phyloP scores from a whole-genome alignment of 2,113 vertebrate species.

The Leuciscus idus region DNA sequence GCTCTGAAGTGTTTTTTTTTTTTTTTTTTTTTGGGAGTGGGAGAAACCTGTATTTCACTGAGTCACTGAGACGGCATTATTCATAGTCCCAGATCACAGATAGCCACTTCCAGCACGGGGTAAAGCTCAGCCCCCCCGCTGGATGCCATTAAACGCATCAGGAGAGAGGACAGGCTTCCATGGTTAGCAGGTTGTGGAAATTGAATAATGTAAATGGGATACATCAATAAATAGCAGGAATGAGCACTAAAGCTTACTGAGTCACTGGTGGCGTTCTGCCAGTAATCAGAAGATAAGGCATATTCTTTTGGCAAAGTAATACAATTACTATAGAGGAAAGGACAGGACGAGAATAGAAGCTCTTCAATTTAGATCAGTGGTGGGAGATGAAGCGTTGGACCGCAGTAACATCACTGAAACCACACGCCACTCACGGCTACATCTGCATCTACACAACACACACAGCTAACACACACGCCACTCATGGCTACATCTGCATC shows the following conservation, averaged over 20 bases:
- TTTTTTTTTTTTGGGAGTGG: too few relatives aligned
- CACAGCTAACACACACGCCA: too few relatives aligned
- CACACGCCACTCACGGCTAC: constrained; percentile 36
- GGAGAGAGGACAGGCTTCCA: constrained; percentile 74
- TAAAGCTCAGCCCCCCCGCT: constrained; percentile 44
- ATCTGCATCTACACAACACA: not conserved
- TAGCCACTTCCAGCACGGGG: constrained; percentile 55
- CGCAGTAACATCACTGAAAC: not conserved
- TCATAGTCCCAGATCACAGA: constrained; percentile 76
- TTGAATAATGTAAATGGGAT: constrained; percentile 83
- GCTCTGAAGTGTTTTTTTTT: too few relatives aligned
- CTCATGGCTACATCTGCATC: too few relatives aligned
- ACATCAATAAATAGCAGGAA: constrained; percentile 80
- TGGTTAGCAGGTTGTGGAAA: constrained; percentile 76
- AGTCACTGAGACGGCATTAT: constrained; percentile 37
- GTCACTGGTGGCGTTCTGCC: constrained; percentile 73
- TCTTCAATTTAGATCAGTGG: constrained; percentile 69
- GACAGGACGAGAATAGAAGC: constrained; percentile 70
- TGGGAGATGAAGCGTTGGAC: constrained; percentile 60
- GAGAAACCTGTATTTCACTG: not conserved
- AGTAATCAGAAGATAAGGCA: constrained; percentile 77
- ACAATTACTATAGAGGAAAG: constrained; percentile 70
- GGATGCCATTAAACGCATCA: constrained; percentile 85
- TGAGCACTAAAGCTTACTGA: constrained; percentile 76
- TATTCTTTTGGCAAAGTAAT: constrained; percentile 77